phyloP scores from a whole-genome alignment of 30 jellyfish, hydroid and myxozoan species.

The Aurelia sp. region DNA sequence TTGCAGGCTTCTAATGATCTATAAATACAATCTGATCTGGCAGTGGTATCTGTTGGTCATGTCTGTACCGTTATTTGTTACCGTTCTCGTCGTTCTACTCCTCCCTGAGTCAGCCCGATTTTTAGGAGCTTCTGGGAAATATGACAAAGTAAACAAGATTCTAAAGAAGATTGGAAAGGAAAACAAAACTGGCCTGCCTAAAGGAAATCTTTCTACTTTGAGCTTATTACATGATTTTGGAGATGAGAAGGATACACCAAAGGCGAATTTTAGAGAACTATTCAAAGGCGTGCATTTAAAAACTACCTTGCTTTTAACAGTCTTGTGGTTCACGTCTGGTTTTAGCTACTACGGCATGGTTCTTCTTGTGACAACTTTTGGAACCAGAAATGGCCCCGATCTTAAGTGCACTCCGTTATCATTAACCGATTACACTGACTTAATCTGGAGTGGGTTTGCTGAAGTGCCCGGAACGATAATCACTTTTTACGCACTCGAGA shows the following conservation, averaged over 20 bases:
- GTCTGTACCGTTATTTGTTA: constrained; percentile 52
- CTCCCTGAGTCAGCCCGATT: constrained; percentile 78
- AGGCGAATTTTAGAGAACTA: constrained; percentile 18
- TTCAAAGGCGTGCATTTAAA: constrained; percentile 19
- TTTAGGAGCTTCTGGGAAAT: constrained; percentile 66
- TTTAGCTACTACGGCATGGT: constrained; percentile 63
- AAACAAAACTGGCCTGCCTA: constrained; percentile 65
- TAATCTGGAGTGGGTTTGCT: constrained; percentile 70
- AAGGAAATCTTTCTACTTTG: constrained; percentile 27
- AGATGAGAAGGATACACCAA: neutral
- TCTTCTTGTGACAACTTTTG: constrained; percentile 49
- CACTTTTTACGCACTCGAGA: constrained; percentile 61
- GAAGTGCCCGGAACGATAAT: constrained; percentile 75
- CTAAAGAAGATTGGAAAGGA: constrained; percentile 62
- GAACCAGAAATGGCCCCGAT: constrained; percentile 8
- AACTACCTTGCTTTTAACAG: constrained; percentile 31
- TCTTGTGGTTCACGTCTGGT: constrained; percentile 67
- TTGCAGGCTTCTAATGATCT: constrained; percentile 56
- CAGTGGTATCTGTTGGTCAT: constrained; percentile 48
- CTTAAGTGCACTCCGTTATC: constrained; percentile 26
- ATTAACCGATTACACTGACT: constrained; percentile 29
- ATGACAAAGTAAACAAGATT: constrained; percentile 39
- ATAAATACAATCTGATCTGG: constrained; percentile 36
- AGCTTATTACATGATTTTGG: constrained; percentile 21
- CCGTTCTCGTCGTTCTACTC: constrained; percentile 25